These are phyloP conservation scores for Maconellicoccus hirsutus DNA, from an alignment of 1,140 invertebrate genomes.

Conservation along the genomic window DNA sequence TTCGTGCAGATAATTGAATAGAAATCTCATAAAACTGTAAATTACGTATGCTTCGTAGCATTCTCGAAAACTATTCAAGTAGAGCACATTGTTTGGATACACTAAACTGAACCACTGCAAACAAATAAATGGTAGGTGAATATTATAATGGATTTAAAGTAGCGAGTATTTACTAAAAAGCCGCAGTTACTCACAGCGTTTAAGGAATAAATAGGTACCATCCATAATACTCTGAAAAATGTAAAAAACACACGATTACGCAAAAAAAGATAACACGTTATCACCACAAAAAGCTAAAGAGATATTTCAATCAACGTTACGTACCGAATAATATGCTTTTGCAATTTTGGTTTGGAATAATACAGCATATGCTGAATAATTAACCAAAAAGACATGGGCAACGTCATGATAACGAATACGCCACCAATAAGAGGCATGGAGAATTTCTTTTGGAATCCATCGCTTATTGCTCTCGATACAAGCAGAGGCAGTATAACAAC, in stretches of 20 bases:
- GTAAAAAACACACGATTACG: constrained; percentile 10
- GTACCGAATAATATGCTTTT: constrained; percentile 88
- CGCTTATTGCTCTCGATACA: constrained; percentile 3
- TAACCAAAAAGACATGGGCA: constrained; percentile 88
- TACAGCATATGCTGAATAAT: constrained; percentile 88
- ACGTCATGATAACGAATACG: constrained; percentile 74
- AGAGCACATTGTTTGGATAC: constrained; percentile 74
- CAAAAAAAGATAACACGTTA: not conserved
- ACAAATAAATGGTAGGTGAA: constrained; percentile 24
- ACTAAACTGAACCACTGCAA: constrained; percentile 70
- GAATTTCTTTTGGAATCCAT: constrained; percentile 40
- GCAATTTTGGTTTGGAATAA: constrained; percentile 82
- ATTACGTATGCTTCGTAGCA: constrained; percentile 96
- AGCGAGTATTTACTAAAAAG: too few species aligned
- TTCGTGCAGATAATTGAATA: constrained; percentile 75
- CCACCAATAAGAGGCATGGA: constrained; percentile 56
- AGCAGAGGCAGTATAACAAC: constrained; percentile 31
- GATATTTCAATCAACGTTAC: constrained; percentile 21
- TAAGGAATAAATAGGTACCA: constrained; percentile 92
- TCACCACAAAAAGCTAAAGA: not conserved
- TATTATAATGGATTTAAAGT: too few species aligned
- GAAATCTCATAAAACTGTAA: constrained; percentile 94
- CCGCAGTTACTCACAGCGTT: constrained; percentile 65
- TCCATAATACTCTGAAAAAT: constrained; percentile 78
- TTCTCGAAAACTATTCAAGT: constrained; percentile 82